Evolutionary conservation across 64 coral and sea anemone species (phyloP), one percentile per base, ranked within the genome.

Genomic region (Stylophora pistillata): DNA sequence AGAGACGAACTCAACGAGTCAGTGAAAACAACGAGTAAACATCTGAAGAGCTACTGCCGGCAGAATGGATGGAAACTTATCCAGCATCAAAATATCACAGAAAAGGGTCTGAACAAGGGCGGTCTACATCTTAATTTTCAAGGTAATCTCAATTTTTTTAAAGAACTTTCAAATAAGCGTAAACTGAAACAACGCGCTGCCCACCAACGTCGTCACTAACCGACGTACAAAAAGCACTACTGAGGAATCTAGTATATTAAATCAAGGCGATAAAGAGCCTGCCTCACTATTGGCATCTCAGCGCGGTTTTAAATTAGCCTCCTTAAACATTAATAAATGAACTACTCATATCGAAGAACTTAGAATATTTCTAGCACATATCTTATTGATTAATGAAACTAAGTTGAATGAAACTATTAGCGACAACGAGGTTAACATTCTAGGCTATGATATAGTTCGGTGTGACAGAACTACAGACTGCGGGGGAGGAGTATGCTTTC

Each of bases 311-410:
- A 18, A 64, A 20, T 64, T 64, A 64, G 61, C 61, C 15, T 64
- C 61, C 18, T 20, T 64, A 1, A 64, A 64, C 18, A 64, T 17
- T 47, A 7, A 64, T 21, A 21, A 23, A 20, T 20, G 0, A 21
- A 64, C 2, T 64, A 17, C 0, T 66, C 53, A 89, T 9, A 81
- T 89, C 25, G 76, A 81, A 28, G 65, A 72, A 58, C 62, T 90
- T 58, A 53, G 65, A 73, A 59, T 73, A 3, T 58, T 74, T 73
- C 28, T 89, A 84, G 78, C 85, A 18, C 33, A 71, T 89, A 87
- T 89, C 62, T 64, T 94, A 81, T 89, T 77, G 47, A 88, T 88
- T 64, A 84, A 95, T 76, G 93, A 95, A 74, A 95, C 93, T 60
- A 95, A 91, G 82, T 59, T 95, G 9, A 59, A 82, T 78, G 56